These are phyloP conservation scores for Pangasianodon gigas DNA, from an alignment of 2,113 vertebrate genomes.

Conservation along the genomic window DNA sequence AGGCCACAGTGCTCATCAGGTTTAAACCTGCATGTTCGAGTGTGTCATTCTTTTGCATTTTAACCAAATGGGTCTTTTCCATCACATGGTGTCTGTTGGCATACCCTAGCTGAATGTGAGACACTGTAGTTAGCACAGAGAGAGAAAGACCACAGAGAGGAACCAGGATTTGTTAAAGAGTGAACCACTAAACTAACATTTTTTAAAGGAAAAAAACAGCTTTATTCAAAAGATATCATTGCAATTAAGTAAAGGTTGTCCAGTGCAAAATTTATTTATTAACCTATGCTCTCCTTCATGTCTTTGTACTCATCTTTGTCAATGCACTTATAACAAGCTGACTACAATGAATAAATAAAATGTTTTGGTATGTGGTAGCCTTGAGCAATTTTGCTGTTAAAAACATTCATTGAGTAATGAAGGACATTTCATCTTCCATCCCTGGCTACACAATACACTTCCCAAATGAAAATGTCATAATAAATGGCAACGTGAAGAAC, in stretches of 20 bases:
- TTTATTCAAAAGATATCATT: background rate
- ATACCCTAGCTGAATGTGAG: background rate
- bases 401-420: slow-evolving; percentile 16
- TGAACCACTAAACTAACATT: background rate
- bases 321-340: background rate
- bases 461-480: slow-evolving; percentile 1
- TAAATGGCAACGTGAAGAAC: background rate
- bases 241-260: background rate
- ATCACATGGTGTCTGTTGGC: background rate
- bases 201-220: background rate
- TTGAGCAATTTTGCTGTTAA: slow-evolving; percentile 26
- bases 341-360: slow-evolving; percentile 9
- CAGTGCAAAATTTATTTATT: background rate
- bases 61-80: background rate
- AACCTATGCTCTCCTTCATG: slow-evolving; percentile 3
- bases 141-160: background rate
- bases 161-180: background rate
- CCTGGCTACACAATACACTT: background rate
- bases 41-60: background rate
- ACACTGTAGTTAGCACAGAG: background rate
- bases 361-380: slow-evolving; percentile 10
- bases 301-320: background rate
- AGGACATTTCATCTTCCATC: background rate
- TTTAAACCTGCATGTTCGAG: background rate
- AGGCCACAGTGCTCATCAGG: background rate